These are phyloP conservation scores for Branchipolynoe longqiensis DNA, from an alignment of 2,888 invertebrate species.

Conservation along the genomic window DNA sequence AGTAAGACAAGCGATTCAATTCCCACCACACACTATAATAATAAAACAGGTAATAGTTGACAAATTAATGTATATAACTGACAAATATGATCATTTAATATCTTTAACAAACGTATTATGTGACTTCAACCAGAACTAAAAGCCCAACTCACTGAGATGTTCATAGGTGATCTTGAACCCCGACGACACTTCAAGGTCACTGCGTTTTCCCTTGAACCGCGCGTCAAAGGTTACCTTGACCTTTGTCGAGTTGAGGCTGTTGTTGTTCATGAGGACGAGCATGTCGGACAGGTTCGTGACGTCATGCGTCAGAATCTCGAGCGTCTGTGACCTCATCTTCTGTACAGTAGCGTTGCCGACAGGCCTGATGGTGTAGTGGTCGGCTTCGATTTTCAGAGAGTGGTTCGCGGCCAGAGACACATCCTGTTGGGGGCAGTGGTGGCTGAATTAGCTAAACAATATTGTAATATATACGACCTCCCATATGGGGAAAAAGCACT, in stretches of 20 bases:
- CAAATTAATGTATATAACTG: too few relatives aligned
- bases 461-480: too few relatives aligned
- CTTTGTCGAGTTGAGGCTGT: slow-evolving; percentile 4
- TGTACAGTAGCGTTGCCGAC: slow-evolving; percentile 7
- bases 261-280: slow-evolving; percentile 11
- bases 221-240: slow-evolving; percentile 51
- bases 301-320: background rate
- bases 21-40: too few relatives aligned
- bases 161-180: slow-evolving; percentile 54
- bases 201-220: background rate
- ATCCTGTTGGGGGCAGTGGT: background rate
- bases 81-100: background rate
- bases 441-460: too few relatives aligned
- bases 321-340: background rate
- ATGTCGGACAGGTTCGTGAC: background rate
- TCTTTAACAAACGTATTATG: background rate
- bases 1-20: too few relatives aligned
- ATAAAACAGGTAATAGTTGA: too few relatives aligned
- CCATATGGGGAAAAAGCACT: too few relatives aligned
- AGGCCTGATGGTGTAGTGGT: background rate
- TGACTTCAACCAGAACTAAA: background rate
- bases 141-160: slow-evolving; percentile 14
- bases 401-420: slow-evolving; percentile 8
- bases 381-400: slow-evolving; percentile 31
- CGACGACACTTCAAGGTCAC: slow-evolving; percentile 16